phyloP scores from a whole-genome alignment of 2,797 vertebrate species.

The Danionella dracula region DNA sequence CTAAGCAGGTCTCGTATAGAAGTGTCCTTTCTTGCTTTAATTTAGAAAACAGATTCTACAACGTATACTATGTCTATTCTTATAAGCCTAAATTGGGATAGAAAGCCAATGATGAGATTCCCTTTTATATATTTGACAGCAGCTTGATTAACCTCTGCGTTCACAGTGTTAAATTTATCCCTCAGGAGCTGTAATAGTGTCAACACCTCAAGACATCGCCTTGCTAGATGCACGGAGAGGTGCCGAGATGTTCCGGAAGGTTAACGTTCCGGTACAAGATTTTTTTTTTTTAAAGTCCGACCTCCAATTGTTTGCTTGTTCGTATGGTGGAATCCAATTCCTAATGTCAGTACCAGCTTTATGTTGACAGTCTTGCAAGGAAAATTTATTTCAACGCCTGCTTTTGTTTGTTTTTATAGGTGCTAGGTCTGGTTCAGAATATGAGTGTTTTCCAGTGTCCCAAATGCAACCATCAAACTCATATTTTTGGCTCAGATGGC shows the following conservation, averaged over 20 bases:
- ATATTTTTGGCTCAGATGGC: constrained; percentile 91
- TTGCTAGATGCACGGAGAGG: constrained; percentile 86
- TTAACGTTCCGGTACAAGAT: constrained; percentile 79
- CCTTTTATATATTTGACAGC: no score
- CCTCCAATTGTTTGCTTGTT: not conserved
- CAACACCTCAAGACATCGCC: constrained; percentile 94
- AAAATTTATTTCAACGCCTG: no score
- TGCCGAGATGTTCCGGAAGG: constrained; percentile 95
- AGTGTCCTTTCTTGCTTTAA: no score
- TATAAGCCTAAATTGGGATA: no score
- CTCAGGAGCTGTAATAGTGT: constrained; percentile 88
- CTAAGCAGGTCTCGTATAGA: no score
- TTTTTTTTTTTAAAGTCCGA: not conserved
- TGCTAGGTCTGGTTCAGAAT: constrained; percentile 93
- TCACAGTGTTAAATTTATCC: no score
- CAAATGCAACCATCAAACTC: constrained; percentile 84
- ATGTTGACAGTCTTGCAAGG: not conserved
- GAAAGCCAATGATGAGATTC: no score
- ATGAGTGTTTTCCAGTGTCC: constrained; percentile 98
- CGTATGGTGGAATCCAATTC: no score
- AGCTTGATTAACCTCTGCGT: no score
- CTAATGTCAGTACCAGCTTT: no score
- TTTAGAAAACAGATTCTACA: no score
- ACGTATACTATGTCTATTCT: no score
- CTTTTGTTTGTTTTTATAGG: constrained; percentile 59